Conservation (phyloP, 2,888 invertebrate genomes). For the Trichogramma dendrolimi region DNA sequence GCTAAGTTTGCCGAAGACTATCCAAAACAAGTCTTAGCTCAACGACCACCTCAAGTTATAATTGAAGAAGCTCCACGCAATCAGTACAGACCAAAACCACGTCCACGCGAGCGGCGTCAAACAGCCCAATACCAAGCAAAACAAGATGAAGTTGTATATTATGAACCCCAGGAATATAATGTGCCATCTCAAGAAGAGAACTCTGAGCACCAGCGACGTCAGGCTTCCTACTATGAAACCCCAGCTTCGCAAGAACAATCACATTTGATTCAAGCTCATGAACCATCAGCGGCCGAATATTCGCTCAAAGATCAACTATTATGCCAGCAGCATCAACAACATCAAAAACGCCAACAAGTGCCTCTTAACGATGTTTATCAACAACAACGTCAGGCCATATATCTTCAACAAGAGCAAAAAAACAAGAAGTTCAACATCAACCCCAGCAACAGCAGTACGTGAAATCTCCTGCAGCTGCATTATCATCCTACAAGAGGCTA, state of each 20-base stretch:
- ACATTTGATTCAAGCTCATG: not conserved
- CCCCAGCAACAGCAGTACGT: constrained; percentile 32
- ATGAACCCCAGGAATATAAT: not conserved
- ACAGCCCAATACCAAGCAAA: constrained; percentile 22
- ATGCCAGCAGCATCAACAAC: constrained; percentile 8
- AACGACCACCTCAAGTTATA: constrained; percentile 30
- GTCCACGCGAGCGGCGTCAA: constrained; percentile 32
- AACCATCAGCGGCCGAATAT: constrained; percentile 16
- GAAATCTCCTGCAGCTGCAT: constrained; percentile 14
- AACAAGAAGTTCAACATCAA: constrained; percentile 27
- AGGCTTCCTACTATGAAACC: not conserved
- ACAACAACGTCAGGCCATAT: constrained; percentile 29
- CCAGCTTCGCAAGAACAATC: not conserved
- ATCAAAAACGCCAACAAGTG: constrained; percentile 23
- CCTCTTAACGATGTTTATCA: constrained; percentile 19
- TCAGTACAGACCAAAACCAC: constrained; percentile 37
- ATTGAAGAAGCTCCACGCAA: constrained; percentile 33
- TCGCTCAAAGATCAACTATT: not conserved
- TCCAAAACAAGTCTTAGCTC: constrained; percentile 31
- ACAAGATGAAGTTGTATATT: not conserved
- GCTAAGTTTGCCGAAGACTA: constrained; percentile 35
- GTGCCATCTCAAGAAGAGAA: not conserved
- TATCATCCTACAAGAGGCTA: constrained; percentile 38
- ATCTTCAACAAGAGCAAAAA: constrained; percentile 25
- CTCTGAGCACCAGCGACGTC: not conserved